These are phyloP conservation scores for Lamellibrachia columna DNA, from an alignment of 2,888 invertebrate genomes.

Conservation along the genomic window DNA sequence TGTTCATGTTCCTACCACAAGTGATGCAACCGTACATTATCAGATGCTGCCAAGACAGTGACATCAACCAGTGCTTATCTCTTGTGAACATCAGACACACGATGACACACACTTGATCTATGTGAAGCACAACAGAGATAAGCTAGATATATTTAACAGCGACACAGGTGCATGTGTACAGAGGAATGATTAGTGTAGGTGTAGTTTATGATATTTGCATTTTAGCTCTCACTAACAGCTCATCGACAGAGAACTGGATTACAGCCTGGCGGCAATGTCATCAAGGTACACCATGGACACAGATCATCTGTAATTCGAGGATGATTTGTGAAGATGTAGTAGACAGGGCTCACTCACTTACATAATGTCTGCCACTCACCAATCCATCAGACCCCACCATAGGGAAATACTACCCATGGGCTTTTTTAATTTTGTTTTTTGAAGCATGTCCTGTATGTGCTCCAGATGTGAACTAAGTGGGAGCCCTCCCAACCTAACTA, in stretches of 20 bases:
- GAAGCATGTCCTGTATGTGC: neutral
- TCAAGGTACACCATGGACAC: neutral
- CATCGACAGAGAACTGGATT: neutral
- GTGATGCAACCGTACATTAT: neutral
- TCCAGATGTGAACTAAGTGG: neutral
- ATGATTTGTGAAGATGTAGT: neutral
- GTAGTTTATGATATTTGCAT: neutral
- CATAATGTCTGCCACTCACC: neutral
- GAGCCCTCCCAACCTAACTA: too few relatives aligned
- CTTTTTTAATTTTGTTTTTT: neutral
- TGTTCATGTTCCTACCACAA: neutral
- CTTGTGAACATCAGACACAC: neutral
- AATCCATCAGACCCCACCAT: neutral
- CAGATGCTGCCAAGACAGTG: neutral
- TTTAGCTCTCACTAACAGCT: neutral
- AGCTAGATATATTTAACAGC: neutral
- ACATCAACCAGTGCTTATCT: neutral
- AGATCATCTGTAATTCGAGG: neutral
- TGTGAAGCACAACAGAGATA: neutral
- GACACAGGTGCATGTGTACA: neutral
- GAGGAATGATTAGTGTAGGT: neutral
- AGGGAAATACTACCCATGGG: neutral
- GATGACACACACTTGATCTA: neutral
- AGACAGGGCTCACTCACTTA: neutral
- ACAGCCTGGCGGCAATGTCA: neutral